Evolutionary conservation across 2,888 invertebrate genomes (phyloP), one percentile per base, ranked within the genome.

Genomic region (Thecophora atra): DNA sequence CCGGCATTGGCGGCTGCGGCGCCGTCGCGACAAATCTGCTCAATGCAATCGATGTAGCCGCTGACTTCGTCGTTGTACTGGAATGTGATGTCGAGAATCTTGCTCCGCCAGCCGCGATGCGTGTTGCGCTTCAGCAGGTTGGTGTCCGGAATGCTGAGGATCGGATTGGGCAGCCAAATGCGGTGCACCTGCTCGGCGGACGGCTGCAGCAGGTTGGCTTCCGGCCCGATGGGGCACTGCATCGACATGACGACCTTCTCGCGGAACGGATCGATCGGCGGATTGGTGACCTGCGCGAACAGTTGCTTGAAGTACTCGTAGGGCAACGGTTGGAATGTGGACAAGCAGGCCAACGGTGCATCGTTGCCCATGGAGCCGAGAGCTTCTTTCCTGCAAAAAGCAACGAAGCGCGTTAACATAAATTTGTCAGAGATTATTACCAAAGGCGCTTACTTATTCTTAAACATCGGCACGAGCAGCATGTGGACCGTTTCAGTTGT

Each of bases 291-390:
- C 89, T 99, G 99, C 47, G 99, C 99, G 87, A 99, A 99, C 62
- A 99, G 89, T 85, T 99, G 99, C 85, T 99, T 99, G 89, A 99
- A 99, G 87, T 99, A 99, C 79, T 96, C 96, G 86, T 98, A 99
- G 1, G 96, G 90, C 73, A 98, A 88, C 11, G 99, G 99, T 84
- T 98, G 95, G 88, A 96, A 98, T 84, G 92, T 90, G 0, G 99
- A 99, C 30, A 99, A 90, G 81, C 99, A 99, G 11, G 99, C 99
- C 78, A 99, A 88, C 0, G 99, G 99, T 0, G 96, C 95, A 87
- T 99, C 99, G 86, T 99, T 99, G 73, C 99, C 99, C 99, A 99
- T 99, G 37, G 98, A 99, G 70, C 99, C 99, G 26, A 99, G 89
- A 0, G 98, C 96, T 88, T 99, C 99, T 88, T 99, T 99, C 86